Percentiles rank a stretch among this genome's conserved stretches.
Evolutionary conservation across 2,797 vertebrate species (phyloP).

Genomic region (Halcyon smyrnensis): DNA sequence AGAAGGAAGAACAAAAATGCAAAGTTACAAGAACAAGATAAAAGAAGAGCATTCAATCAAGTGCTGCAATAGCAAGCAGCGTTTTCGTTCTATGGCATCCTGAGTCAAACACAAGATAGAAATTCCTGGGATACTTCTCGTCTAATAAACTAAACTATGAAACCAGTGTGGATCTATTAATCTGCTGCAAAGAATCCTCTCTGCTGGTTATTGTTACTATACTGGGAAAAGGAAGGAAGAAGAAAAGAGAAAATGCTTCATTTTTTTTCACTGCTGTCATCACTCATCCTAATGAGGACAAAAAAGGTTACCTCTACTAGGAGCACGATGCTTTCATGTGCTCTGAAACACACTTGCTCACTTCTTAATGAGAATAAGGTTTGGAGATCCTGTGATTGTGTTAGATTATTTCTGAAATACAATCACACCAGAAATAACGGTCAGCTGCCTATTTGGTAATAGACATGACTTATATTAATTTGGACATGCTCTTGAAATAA

Average conservation of each 20-base stretch:
- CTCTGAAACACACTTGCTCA: conserved; percentile 70
- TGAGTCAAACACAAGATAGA: conserved; percentile 17
- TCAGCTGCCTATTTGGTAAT: conserved; percentile 60
- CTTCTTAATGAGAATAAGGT: conserved; percentile 73
- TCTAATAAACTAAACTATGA: conserved; percentile 58
- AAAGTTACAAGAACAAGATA: conserved; percentile 23
- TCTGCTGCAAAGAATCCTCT: conserved; percentile 37
- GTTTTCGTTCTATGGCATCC: conserved; percentile 50
- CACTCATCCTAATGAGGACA: conserved; percentile 73
- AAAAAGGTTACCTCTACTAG: conserved; percentile 73
- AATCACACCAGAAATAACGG: conserved; percentile 43
- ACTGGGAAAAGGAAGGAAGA: conserved; percentile 37
- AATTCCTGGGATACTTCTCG: conserved; percentile 48
- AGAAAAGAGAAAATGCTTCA: conserved; percentile 64
- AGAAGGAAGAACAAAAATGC: conserved; percentile 13
- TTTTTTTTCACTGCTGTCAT: conserved; percentile 70
- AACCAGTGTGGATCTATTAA: conserved; percentile 37
- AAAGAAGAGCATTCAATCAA: conserved; percentile 45
- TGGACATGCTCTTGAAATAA: conserved; percentile 15
- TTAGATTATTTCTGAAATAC: conserved; percentile 66
- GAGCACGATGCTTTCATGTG: conserved; percentile 68
- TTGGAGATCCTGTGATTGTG: conserved; percentile 56
- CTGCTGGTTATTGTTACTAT: conserved; percentile 67
- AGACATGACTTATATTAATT: conserved; percentile 16
- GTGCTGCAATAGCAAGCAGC: conserved; percentile 21